phyloP scores from a whole-genome alignment of 2,888 invertebrate species.

The Andrena marginata region DNA sequence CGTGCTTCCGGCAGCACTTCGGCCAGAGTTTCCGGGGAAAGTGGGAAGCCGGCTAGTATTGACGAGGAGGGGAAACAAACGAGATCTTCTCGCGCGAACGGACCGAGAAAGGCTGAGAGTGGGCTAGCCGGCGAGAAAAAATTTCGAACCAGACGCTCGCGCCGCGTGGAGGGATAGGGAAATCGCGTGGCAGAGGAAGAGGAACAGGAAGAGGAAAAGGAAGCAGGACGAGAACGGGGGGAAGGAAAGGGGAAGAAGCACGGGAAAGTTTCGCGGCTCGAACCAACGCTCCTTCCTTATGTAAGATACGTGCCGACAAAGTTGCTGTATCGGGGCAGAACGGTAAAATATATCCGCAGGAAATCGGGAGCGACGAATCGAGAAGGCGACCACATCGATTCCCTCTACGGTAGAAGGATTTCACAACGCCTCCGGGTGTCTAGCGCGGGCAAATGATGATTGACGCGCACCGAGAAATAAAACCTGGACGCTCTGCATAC shows the following conservation, averaged over 20 bases:
- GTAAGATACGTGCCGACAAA: slow-evolving; percentile 64
- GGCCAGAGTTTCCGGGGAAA: slow-evolving; percentile 23
- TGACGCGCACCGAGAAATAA: slow-evolving; percentile 21
- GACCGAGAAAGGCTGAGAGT: slow-evolving; percentile 11
- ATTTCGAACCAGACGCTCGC: slow-evolving; percentile 6
- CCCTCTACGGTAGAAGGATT: slow-evolving; percentile 44
- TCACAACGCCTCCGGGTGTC: slow-evolving; percentile 16
- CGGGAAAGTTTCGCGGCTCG: slow-evolving; percentile 66
- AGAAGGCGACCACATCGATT: slow-evolving; percentile 57
- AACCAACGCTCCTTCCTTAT: slow-evolving; percentile 58
- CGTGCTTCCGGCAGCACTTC: slow-evolving; percentile 47
- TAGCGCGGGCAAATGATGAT: slow-evolving; percentile 34
- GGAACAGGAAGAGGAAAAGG: slow-evolving; percentile 1
- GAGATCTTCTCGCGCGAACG: slow-evolving; percentile 30
- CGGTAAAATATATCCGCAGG: slow-evolving; percentile 60
- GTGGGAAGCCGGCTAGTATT: background rate
- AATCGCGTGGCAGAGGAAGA: slow-evolving; percentile 1
- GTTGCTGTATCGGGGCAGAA: slow-evolving; percentile 45
- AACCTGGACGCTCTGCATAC: background rate
- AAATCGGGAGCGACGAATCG: slow-evolving; percentile 59
- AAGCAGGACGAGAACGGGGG: background rate
- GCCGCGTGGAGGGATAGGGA: background rate
- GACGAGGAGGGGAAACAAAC: slow-evolving; percentile 26
- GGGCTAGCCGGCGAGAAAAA: slow-evolving; percentile 31
- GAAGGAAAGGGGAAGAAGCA: slow-evolving; percentile 6